Evolutionary conservation across 2,888 invertebrate genomes (phyloP).

Genomic region (Epinotia brunnichana): DNA sequence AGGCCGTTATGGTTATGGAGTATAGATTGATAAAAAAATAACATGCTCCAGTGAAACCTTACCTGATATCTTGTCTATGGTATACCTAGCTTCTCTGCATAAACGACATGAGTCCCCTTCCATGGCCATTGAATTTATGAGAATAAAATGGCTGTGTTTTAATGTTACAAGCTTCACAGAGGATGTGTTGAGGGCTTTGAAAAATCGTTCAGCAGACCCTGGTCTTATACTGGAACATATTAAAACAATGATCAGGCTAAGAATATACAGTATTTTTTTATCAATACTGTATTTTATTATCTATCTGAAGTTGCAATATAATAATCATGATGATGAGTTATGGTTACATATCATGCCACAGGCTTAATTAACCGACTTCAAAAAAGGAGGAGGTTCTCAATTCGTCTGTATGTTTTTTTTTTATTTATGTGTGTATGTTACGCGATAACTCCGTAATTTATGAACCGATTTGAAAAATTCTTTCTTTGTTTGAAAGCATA

Average conservation of each 20-base stretch:
- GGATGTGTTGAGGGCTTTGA: conserved; percentile 87
- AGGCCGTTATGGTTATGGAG: too few species aligned
- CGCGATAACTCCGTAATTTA: too few species aligned
- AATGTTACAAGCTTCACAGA: conserved; percentile 88
- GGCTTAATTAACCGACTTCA: too few species aligned
- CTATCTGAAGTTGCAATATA: too few species aligned
- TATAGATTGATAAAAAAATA: too few species aligned
- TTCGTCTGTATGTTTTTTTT: too few species aligned
- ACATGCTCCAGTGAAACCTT: conserved; percentile 52
- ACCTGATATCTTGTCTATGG: conserved; percentile 86
- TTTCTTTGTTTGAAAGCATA: too few species aligned
- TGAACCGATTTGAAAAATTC: too few species aligned
- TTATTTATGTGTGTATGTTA: too few species aligned
- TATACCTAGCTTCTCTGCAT: conserved; percentile 89
- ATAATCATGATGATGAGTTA: too few species aligned
- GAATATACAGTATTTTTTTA: background rate
- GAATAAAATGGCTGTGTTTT: conserved; percentile 91
- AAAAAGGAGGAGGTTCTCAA: too few species aligned
- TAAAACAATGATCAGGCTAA: background rate
- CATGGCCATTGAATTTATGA: conserved; percentile 98
- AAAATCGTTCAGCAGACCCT: conserved; percentile 87
- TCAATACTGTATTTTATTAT: background rate
- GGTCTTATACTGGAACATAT: conserved; percentile 72
- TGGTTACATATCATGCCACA: too few species aligned
- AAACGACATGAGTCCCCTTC: conserved; percentile 96